A percentile compares a stretch with the other conserved stretches of the same genome.
These are phyloP conservation scores for Aleiodes leptofemur DNA, from an alignment of 2,888 invertebrate species.

Conservation along the genomic window DNA sequence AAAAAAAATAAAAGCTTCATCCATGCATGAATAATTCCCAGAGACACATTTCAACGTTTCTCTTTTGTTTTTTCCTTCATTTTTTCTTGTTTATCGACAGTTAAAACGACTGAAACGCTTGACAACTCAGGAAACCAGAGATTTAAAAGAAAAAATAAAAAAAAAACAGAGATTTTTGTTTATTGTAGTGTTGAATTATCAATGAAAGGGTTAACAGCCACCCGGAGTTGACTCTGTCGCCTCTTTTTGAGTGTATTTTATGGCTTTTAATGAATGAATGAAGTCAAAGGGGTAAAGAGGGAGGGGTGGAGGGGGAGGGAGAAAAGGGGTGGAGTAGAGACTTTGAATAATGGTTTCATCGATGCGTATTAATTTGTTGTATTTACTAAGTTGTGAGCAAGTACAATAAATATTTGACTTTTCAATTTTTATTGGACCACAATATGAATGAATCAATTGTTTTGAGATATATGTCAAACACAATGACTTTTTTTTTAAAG, in stretches of 20 bases:
- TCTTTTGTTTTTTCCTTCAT: conserved; percentile 20
- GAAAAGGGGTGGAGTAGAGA: conserved; percentile 36
- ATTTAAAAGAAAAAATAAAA: background rate
- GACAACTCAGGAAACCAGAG: too few species aligned
- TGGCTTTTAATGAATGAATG: background rate
- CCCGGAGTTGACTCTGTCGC: conserved; percentile 11
- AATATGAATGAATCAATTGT: conserved; percentile 25
- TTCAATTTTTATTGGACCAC: conserved; percentile 1
- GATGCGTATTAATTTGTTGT: conserved; percentile 9
- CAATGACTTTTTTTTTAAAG: too few species aligned
- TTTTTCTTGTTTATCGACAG: conserved; percentile 19
- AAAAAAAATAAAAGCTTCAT: conserved; percentile 50
- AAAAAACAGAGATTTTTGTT: background rate
- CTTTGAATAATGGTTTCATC: conserved; percentile 1
- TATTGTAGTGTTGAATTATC: too few species aligned
- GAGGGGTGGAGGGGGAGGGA: too few species aligned
- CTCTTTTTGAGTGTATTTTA: too few species aligned
- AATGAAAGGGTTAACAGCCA: background rate
- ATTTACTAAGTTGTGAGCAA: too few species aligned
- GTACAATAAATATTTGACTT: background rate
- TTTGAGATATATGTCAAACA: too few species aligned
- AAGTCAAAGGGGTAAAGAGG: too few species aligned
- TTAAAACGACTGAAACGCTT: background rate
- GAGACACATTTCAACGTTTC: conserved; percentile 48
- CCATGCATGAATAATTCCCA: conserved; percentile 53